Base-by-base conservation (phyloP, 2,113 vertebrate genomes). In the Sporophila hypoxantha region DNA sequence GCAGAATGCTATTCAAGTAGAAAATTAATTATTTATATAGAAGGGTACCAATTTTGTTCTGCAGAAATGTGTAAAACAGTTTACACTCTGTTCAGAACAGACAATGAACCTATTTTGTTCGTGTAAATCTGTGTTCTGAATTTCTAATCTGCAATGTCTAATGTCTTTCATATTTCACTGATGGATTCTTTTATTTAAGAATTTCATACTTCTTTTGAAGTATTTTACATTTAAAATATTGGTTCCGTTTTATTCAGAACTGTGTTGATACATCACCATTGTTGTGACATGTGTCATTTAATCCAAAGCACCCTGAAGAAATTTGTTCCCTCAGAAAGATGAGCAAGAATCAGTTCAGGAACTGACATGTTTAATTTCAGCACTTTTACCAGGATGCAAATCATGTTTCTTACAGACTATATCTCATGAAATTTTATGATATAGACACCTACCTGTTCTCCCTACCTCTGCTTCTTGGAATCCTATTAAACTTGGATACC, bases 11-110 rank as follows among this genome's bases (percentile, higher is more conserved):
- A 70, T 89, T 93, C 60, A 92, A 74, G 59, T 87, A 82, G 87
- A 73, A 93, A 59, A 76, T 91, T 78, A 89, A 91, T 83, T 90
- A 89, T 92, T 94, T 88, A 69, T 62, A n/a, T 52, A 66, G 42
- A 85, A 92, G n/a, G 36, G 37, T 81, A 66, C 49, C 57, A 23
- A 22, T 84, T 95, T 91, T 59, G 20, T 52, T 90, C 32, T 26
- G 27, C 36, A 79, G 52, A 46, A 91, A 69, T 73, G 14, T 56
- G 39, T 62, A 36, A 86, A 88, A 34, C 64, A 60, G 41, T 88
- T 83, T 62, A 77, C 20, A 73, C 10, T n/a, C 25, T 71, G 27
- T 76, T 88, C 77, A 84, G 77, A 86, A 64, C 47, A 85, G 61
- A 65, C 44, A 75, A 59, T 70, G 67, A 75, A n/a, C 26, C 47